These are phyloP conservation scores for Neodiprion pinetum DNA, from an alignment of 1,140 invertebrate species.

Conservation along the genomic window DNA sequence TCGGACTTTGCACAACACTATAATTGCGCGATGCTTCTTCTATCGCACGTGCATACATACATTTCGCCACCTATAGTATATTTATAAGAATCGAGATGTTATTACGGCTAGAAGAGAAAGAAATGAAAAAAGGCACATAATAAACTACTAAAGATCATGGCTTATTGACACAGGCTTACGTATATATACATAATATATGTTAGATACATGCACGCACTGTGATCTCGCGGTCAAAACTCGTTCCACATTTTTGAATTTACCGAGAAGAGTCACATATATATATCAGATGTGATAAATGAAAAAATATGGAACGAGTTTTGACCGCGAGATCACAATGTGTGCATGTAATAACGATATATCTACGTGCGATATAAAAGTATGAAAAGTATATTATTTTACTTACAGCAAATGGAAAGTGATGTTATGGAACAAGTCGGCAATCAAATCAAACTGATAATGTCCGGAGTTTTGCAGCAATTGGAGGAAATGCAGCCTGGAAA, in stretches of 20 bases:
- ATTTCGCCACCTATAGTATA: too few relatives aligned
- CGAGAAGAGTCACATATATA: not conserved
- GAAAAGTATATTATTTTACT: too few relatives aligned
- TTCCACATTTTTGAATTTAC: conserved; percentile 1
- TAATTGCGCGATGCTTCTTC: not conserved
- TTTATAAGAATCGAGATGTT: too few relatives aligned
- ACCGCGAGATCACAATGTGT: not conserved
- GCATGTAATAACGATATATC: not conserved
- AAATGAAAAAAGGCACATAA: too few relatives aligned
- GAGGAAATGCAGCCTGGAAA: conserved; percentile 11
- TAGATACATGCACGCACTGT: not conserved
- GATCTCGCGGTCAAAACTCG: not conserved
- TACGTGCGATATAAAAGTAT: not conserved
- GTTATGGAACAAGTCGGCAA: conserved; percentile 32
- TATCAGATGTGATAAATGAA: not conserved
- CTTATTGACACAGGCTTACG: not conserved
- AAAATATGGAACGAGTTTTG: not conserved
- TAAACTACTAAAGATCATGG: not conserved
- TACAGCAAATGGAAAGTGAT: conserved; percentile 37
- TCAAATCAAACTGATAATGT: conserved; percentile 36
- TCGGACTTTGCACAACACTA: not conserved
- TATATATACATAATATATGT: too few relatives aligned
- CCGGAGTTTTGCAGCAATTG: conserved; percentile 31
- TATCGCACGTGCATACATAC: not conserved
- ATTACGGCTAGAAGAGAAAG: too few relatives aligned